A percentile compares a stretch with the other conserved stretches of the same genome.
These are phyloP conservation scores for Drosophila colorata DNA, from an alignment of 2,888 invertebrate genomes.

Conservation along the genomic window DNA sequence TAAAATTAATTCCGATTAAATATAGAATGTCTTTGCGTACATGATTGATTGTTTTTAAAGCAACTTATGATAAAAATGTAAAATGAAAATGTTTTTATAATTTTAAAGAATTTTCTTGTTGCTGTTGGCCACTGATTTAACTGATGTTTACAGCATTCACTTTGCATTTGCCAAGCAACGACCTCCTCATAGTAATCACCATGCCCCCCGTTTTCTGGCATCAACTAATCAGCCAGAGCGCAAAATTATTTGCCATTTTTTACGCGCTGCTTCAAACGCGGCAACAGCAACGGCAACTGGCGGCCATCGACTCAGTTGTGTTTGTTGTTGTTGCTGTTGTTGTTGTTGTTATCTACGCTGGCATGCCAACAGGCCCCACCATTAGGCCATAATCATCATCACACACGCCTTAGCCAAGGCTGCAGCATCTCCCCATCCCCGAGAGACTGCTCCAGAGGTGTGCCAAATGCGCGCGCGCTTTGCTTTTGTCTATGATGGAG, in stretches of 20 bases:
- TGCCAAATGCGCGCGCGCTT: conserved; percentile 61
- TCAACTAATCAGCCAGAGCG: conserved; percentile 78
- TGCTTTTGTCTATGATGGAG: conserved; percentile 52
- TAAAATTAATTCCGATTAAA: no score
- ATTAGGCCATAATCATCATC: conserved; percentile 79
- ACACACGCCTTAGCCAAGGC: conserved; percentile 76
- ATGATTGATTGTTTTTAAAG: no score
- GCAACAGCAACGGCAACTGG: conserved; percentile 51
- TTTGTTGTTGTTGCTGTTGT: conserved; percentile 42
- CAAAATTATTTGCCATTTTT: conserved; percentile 81
- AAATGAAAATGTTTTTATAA: not conserved
- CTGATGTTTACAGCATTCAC: not conserved
- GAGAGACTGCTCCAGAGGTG: conserved; percentile 43
- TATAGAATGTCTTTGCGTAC: no score
- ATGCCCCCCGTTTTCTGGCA: conserved; percentile 39
- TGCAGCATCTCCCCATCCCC: conserved; percentile 34
- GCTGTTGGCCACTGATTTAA: not conserved
- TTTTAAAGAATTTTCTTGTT: not conserved
- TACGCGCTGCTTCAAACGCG: conserved; percentile 79
- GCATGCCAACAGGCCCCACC: conserved; percentile 80
- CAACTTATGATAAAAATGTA: not conserved
- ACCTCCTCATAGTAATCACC: conserved; percentile 17
- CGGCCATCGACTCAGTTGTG: conserved; percentile 33
- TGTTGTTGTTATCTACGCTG: conserved; percentile 55
- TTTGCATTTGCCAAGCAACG: conserved; percentile 38